Evolutionary conservation across 2,113 vertebrate genomes (phyloP), one percentile per base, ranked within the genome.

Genomic region (Mastomys coucha): DNA sequence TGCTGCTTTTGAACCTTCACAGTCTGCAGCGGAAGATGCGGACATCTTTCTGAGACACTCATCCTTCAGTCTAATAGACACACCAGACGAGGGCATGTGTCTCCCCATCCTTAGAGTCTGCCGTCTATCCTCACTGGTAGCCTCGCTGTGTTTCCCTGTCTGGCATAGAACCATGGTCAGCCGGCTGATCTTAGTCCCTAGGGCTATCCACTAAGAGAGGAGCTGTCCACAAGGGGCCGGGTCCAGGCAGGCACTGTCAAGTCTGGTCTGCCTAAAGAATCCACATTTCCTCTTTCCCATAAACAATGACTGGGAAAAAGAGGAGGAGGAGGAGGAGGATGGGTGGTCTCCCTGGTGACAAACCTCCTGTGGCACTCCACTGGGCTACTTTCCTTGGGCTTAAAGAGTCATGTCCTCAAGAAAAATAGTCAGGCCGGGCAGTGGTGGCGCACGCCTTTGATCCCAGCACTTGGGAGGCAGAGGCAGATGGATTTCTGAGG

Each of bases 51-150:
- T 20, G 72, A 28, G 24, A 39, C 33, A 39, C 88, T 36, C 69
- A 5, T 0, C 17, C 4, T 22, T 42, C 17, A 2, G n/a, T 3
- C 0, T n/a, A 17, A 51, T 22, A 6, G 19, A 1, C 0, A 4
- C 2, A 33, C 22, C 36, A 4, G 22, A 14, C 0, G 31, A 69
- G 36, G 60, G 7, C 28, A 9, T 31, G 14, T 1, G 9, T 28
- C 11, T 39, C n/a, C 45, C 17, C 45, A 13, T 70, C 49, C 33
- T 31, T 31, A 51, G 14, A 17, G 69, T 13, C 10, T 22, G 26
- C 19, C 0, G 0, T 65, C 60, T 5, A 39, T 9, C 45, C 56
- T 51, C 31, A 20, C 8, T 24, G 78, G 49, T 2, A 1, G 39
- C 22, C 0, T 0, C 26, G 11, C 20, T 76, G 16, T 33, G 53